Evolutionary conservation across 2,797 vertebrate genomes (phyloP), one percentile per base, ranked within the genome.

Genomic region (Novumbra hubbsi): DNA sequence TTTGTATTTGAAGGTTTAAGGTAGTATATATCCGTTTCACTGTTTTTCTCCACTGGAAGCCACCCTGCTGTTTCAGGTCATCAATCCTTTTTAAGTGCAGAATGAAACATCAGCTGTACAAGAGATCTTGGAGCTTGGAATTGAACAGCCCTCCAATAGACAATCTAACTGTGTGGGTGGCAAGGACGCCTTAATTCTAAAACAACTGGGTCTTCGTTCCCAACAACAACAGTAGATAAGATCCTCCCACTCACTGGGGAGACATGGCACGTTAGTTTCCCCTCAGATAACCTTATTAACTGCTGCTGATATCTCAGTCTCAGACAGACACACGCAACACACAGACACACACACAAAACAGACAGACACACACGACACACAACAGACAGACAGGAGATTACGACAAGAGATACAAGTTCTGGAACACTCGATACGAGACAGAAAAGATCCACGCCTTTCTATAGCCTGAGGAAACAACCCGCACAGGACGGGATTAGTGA

Each of bases 401-500:
- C 5, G 1, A 7, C 8, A 52, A 57, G 24, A 57, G 55, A 24
- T 11, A 60, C 21, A 0, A 24, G 55, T 11, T 27, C 55, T 60
- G 55, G 55, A 11, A n/a, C 21, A 4, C 34, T 4, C 34, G 55
- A 3, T 17, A 60, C 24, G 21, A 60, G 24, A 60, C n/a, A 60
- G 55, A 24, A 24, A 24, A 11, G 24, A 24, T 24, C 55, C 28
- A 7, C 30, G 15, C n/a, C 30, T 24, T 11, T 14, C 19, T 19
- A 17, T 34, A 12, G 19, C 8, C 8, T 50, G 27, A 19, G 24
- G 52, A 24, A 30, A 5, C 84, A 73, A 84, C 78, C 82, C 76
- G 81, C 86, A 78, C 30, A 45, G 72, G 80, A 82, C 68, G 6
- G 81, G 86, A 90, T 90, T 88, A 90, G 86, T 67, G 67, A 52